phyloP scores from a whole-genome alignment of 1,140 invertebrate genomes.

The Octopus sinensis region DNA sequence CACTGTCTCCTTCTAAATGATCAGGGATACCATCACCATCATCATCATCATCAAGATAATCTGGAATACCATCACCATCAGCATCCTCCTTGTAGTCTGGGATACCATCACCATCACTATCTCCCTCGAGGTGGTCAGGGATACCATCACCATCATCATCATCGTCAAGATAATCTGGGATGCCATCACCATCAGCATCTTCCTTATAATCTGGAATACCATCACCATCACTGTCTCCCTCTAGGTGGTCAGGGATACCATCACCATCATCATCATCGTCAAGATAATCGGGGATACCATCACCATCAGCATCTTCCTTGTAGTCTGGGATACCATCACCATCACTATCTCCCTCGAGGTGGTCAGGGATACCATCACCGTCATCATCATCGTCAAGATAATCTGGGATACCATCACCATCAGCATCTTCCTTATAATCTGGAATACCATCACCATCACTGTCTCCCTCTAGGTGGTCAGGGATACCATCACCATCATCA shows the following conservation, averaged over 20 bases:
- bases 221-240: slow-evolving; percentile 37
- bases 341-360: slow-evolving; percentile 27
- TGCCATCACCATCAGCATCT: slow-evolving; percentile 41
- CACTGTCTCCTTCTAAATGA: slow-evolving; percentile 32
- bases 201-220: slow-evolving; percentile 39
- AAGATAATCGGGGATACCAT: slow-evolving; percentile 40
- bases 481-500: slow-evolving; percentile 35
- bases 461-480: slow-evolving; percentile 33
- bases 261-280: slow-evolving; percentile 27
- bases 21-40: slow-evolving; percentile 30
- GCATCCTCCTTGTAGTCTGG: slow-evolving; percentile 41
- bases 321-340: slow-evolving; percentile 34
- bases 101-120: slow-evolving; percentile 46
- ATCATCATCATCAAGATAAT: slow-evolving; percentile 24
- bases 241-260: slow-evolving; percentile 32
- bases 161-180: slow-evolving; percentile 33
- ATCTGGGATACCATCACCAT: slow-evolving; percentile 32
- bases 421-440: slow-evolving; percentile 26
- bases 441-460: slow-evolving; percentile 41
- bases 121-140: slow-evolving; percentile 28
- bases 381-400: slow-evolving; percentile 24
- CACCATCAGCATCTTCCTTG: slow-evolving; percentile 38
- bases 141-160: slow-evolving; percentile 34
- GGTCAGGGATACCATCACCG: slow-evolving; percentile 32
- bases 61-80: slow-evolving; percentile 40